Percentiles rank a stretch among this genome's conserved stretches.
Evolutionary conservation across 2,888 invertebrate genomes (phyloP).

Genomic region (Orthonychiurus folsomi): DNA sequence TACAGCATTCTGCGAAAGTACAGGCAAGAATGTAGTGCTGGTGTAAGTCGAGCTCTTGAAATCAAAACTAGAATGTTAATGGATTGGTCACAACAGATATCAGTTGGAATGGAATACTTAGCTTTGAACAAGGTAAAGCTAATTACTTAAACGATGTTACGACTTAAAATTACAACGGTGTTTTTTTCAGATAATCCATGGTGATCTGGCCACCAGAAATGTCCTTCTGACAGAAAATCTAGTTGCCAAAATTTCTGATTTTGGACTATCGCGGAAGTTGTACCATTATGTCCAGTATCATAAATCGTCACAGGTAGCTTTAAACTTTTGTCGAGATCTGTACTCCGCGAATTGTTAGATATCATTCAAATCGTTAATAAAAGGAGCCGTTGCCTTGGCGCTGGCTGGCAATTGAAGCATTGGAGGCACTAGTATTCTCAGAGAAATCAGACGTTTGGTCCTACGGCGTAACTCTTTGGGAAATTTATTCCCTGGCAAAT

Average conservation of each 20-base stretch:
- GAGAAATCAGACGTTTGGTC: slow-evolving; percentile 8
- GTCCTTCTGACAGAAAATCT: background rate
- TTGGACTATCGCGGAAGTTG: slow-evolving; percentile 3
- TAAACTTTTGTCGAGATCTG: too few species aligned
- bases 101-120: background rate
- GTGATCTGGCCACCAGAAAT: slow-evolving; percentile 3
- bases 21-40: background rate
- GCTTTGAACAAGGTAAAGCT: background rate
- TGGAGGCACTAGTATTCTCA: background rate
- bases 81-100: background rate
- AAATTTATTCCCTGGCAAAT: slow-evolving; percentile 1
- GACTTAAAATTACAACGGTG: background rate
- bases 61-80: background rate
- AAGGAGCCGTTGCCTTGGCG: background rate
- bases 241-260: background rate
- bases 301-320: background rate
- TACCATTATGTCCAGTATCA: background rate
- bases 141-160: background rate
- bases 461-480: slow-evolving; percentile 3
- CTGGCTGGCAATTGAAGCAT: slow-evolving; percentile 1
- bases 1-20: background rate
- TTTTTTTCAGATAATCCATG: background rate
- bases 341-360: background rate
- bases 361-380: background rate
- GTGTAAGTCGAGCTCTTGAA: background rate